phyloP scores from a whole-genome alignment of 2,888 invertebrate species.

The Pseudococcus longispinus region DNA sequence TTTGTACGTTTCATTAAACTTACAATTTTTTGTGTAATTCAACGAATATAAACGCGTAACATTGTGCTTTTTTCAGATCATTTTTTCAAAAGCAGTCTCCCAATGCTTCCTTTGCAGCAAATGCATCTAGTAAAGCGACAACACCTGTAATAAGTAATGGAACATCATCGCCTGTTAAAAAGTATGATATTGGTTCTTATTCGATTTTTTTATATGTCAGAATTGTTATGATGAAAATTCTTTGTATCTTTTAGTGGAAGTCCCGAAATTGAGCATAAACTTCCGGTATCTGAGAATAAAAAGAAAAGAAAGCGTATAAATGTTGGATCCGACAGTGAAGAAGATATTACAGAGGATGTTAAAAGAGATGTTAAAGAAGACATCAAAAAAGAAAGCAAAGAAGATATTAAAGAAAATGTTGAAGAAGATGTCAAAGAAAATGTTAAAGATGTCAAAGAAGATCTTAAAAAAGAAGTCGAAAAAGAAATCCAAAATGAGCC shows the following conservation, averaged over 20 bases:
- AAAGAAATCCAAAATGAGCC: not conserved
- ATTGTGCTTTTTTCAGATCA: not conserved
- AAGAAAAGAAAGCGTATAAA: slow-evolving; percentile 24
- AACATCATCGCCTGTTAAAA: not conserved
- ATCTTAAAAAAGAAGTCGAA: not conserved
- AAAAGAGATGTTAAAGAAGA: not conserved
- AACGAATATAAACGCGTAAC: not conserved
- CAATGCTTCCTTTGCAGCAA: not conserved
- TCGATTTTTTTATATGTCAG: not conserved
- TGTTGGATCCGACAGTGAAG: slow-evolving; percentile 11
- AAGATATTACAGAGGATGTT: not conserved
- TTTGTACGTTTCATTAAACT: slow-evolving; percentile 20
- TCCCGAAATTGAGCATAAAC: not conserved
- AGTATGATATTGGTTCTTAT: not conserved
- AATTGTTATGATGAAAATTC: not conserved
- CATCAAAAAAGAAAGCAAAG: not conserved
- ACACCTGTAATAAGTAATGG: not conserved
- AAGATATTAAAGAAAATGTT: not conserved
- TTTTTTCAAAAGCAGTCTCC: slow-evolving; percentile 3
- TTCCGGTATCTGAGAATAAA: not conserved
- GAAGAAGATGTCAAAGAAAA: not conserved
- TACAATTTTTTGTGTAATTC: not conserved
- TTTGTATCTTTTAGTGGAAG: not conserved
- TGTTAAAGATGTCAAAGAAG: not conserved
- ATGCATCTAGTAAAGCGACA: not conserved